Percentiles rank a stretch among this genome's conserved stretches.
These are phyloP conservation scores for Drosophila paracracens DNA, from an alignment of 2,888 invertebrate species.

Conservation along the genomic window DNA sequence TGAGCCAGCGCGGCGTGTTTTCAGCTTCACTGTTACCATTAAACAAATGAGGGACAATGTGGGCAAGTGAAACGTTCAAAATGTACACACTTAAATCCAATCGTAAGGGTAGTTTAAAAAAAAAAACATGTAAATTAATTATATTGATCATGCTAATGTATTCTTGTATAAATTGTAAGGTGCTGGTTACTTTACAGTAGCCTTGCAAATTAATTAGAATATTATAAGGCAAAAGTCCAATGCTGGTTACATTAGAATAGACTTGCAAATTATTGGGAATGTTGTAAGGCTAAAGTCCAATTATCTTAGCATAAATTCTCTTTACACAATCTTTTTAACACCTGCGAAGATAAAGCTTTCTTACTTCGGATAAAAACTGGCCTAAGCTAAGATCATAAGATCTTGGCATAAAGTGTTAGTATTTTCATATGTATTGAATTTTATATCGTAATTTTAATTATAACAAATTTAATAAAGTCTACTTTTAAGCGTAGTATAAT, in stretches of 20 bases:
- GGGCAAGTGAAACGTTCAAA: slow-evolving; percentile 44
- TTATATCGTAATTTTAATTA: background rate
- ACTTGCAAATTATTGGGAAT: background rate
- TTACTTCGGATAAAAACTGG: background rate
- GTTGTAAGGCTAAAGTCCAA: background rate
- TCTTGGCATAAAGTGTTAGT: background rate
- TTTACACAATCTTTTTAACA: background rate
- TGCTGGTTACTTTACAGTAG: background rate
- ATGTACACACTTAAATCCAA: slow-evolving; percentile 20
- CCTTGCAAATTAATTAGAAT: background rate
- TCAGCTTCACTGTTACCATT: slow-evolving; percentile 49
- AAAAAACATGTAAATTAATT: slow-evolving; percentile 5
- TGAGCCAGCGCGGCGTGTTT: slow-evolving; percentile 39
- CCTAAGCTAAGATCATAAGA: background rate
- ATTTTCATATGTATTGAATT: background rate
- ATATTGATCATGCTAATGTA: background rate
- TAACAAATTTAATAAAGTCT: slow-evolving; percentile 12
- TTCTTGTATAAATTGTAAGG: background rate
- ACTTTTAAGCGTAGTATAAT: slow-evolving; percentile 26
- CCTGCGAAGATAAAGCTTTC: background rate
- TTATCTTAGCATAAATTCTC: background rate
- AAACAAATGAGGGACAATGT: slow-evolving; percentile 51
- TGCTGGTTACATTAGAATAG: background rate
- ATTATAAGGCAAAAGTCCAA: background rate
- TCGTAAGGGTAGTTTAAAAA: slow-evolving; percentile 9